phyloP scores from a whole-genome alignment of 2,888 invertebrate species.

The Odontomyia ornata region DNA sequence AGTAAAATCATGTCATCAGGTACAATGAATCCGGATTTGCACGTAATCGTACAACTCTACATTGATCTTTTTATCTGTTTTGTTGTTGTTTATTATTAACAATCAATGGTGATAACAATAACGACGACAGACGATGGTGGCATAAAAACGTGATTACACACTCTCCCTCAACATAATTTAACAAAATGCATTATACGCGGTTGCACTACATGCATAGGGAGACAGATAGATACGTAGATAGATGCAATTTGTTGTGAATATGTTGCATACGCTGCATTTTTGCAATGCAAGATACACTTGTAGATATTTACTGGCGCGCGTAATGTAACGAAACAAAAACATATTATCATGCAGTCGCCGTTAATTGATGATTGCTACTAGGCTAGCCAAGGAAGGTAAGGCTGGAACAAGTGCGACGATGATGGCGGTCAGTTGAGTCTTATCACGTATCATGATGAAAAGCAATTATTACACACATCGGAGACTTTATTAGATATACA shows the following conservation, averaged over 20 bases:
- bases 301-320: too few species aligned
- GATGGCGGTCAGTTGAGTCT: conserved; percentile 20
- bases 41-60: background rate
- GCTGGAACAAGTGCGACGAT: background rate
- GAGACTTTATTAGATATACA: conserved; percentile 4
- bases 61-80: background rate
- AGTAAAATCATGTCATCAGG: conserved; percentile 26
- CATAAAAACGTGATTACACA: conserved; percentile 31
- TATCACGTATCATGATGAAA: conserved; percentile 24
- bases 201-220: background rate
- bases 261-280: too few species aligned
- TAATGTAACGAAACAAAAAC: conserved; percentile 1
- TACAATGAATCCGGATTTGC: conserved; percentile 36
- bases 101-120: conserved; percentile 22
- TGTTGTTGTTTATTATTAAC: conserved; percentile 1
- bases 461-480: conserved; percentile 8
- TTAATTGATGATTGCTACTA: conserved; percentile 1
- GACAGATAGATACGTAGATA: too few species aligned
- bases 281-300: too few species aligned
- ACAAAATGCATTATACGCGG: background rate
- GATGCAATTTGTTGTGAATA: too few species aligned
- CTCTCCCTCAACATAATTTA: conserved; percentile 6
- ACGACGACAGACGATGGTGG: conserved; percentile 12
- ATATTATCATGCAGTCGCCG: conserved; percentile 10
- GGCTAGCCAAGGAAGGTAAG: too few species aligned